Evolutionary conservation across 1,140 invertebrate genomes (phyloP).

Genomic region (Scaptomyza graminum): DNA sequence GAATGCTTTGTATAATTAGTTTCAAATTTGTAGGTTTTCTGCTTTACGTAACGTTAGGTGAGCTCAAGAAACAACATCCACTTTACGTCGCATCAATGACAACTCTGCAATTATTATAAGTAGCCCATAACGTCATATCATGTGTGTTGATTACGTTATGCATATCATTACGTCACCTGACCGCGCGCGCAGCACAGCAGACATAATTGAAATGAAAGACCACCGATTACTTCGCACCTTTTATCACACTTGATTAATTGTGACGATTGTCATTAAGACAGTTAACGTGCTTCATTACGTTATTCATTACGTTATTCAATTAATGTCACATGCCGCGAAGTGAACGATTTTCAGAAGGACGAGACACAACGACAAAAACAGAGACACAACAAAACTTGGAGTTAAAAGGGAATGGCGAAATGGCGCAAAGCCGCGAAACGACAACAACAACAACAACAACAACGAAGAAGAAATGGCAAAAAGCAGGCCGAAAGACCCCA

Average conservation of each 20-base stretch:
- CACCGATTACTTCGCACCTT: slow-evolving; percentile 4
- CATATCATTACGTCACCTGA: not conserved
- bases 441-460: not conserved
- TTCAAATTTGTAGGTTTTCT: too few species aligned
- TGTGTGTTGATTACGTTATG: slow-evolving; percentile 3
- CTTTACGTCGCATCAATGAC: not conserved
- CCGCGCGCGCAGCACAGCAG: not conserved
- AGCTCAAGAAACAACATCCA: too few species aligned
- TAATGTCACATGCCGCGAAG: slow-evolving; percentile 39
- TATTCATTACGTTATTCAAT: slow-evolving; percentile 56
- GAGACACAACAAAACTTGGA: too few species aligned
- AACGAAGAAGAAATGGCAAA: slow-evolving; percentile 1
- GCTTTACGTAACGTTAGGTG: too few species aligned
- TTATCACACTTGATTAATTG: slow-evolving; percentile 33
- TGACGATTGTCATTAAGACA: slow-evolving; percentile 45
- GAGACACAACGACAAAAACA: not conserved
- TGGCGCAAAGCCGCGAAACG: too few species aligned
- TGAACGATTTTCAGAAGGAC: slow-evolving; percentile 12
- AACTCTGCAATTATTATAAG: not conserved
- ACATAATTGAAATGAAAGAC: slow-evolving; percentile 4
- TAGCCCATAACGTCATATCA: not conserved
- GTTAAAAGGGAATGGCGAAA: too few species aligned
- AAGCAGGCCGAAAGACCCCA: not conserved
- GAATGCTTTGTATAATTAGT: too few species aligned
- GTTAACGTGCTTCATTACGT: slow-evolving; percentile 53